phyloP scores from a whole-genome alignment of 1,140 invertebrate genomes.

The Littorina saxatilis region DNA sequence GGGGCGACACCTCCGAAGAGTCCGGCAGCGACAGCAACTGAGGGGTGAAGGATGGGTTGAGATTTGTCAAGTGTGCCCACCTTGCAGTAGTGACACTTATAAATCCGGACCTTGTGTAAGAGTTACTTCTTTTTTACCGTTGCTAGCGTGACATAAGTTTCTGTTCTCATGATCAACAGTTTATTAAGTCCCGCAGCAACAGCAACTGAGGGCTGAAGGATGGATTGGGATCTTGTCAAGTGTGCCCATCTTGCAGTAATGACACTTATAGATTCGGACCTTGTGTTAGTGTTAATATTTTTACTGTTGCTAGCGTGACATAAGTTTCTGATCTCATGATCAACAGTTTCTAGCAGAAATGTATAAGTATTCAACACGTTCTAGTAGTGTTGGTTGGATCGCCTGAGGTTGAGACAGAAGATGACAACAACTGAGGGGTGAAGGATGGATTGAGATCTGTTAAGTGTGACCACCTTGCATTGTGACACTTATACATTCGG shows the following conservation, averaged over 20 bases:
- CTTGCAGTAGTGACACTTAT: background rate
- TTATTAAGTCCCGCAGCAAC: slow-evolving; percentile 69
- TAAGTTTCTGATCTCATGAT: background rate
- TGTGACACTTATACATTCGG: background rate
- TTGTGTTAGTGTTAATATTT: background rate
- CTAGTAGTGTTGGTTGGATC: too few relatives aligned
- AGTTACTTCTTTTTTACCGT: background rate
- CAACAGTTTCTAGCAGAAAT: background rate
- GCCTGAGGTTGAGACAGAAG: too few relatives aligned
- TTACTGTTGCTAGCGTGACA: too few relatives aligned
- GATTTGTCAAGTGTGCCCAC: background rate
- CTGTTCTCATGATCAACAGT: background rate
- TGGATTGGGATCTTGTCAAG: background rate
- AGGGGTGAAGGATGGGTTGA: background rate
- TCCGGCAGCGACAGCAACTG: slow-evolving; percentile 69
- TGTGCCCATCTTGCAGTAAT: too few relatives aligned
- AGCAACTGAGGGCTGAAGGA: slow-evolving; percentile 35
- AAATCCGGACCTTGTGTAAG: background rate
- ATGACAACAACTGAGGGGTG: too few relatives aligned
- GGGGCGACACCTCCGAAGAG: slow-evolving; percentile 71
- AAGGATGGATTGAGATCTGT: background rate
- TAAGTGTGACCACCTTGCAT: too few relatives aligned
- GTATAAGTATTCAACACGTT: too few relatives aligned
- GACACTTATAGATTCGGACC: background rate
- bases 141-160: background rate